Evolutionary conservation across 1,140 invertebrate genomes (phyloP).

Genomic region (Euglossa dilemma): DNA sequence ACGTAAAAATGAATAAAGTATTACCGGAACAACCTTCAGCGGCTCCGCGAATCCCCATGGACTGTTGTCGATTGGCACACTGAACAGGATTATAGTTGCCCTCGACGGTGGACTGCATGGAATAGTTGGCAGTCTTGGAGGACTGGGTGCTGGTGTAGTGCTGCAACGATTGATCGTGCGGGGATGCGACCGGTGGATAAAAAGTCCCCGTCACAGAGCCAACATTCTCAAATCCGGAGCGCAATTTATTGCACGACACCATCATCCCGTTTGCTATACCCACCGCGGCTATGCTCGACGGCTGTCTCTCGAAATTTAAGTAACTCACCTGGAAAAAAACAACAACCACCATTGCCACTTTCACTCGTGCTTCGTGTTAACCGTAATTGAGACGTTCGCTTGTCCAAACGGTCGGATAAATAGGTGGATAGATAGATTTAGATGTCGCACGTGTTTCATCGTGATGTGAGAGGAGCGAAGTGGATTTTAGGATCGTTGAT

Average conservation of each 20-base stretch:
- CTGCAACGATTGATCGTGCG: conserved; percentile 86
- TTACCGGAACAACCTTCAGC: conserved; percentile 77
- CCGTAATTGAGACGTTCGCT: background rate
- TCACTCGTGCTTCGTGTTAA: background rate
- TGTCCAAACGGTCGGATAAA: background rate
- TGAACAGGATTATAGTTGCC: conserved; percentile 77
- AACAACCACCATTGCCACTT: conserved; percentile 11
- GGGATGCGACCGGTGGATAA: conserved; percentile 91
- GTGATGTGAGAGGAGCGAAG: no score
- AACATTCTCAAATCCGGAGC: conserved; percentile 88
- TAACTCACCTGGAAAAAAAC: conserved; percentile 75
- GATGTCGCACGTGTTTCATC: no score
- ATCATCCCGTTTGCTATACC: conserved; percentile 93
- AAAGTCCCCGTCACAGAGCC: conserved; percentile 92
- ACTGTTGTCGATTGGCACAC: conserved; percentile 75
- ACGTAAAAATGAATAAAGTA: conserved; percentile 2
- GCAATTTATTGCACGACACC: conserved; percentile 90
- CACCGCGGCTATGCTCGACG: conserved; percentile 87
- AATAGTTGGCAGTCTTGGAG: conserved; percentile 74
- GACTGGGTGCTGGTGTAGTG: conserved; percentile 77
- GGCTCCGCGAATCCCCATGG: conserved; percentile 72
- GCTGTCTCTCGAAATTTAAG: conserved; percentile 81
- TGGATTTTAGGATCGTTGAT: no score
- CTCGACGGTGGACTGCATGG: conserved; percentile 75
- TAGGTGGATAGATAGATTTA: background rate